Evolutionary conservation across 2,888 invertebrate species (phyloP).

Genomic region (Congeria kusceri): DNA sequence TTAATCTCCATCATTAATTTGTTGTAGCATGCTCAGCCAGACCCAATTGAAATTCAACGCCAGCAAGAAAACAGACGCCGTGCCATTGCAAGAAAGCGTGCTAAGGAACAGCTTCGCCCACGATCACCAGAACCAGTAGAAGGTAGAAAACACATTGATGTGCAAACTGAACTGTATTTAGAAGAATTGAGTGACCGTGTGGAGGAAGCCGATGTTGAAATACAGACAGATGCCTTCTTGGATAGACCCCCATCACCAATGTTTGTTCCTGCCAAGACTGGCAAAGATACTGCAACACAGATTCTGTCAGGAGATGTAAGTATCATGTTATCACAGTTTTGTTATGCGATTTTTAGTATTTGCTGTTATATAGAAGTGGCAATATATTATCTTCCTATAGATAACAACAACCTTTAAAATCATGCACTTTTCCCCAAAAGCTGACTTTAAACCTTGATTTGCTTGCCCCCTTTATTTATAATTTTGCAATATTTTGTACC

Average conservation of each 20-base stretch:
- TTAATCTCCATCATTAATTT: not conserved
- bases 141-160: conserved; percentile 93
- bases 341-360: no score
- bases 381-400: no score
- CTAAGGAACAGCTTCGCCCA: conserved; percentile 88
- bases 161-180: conserved; percentile 95
- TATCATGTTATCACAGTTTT: no score
- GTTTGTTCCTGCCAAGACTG: conserved; percentile 92
- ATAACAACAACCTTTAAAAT: no score
- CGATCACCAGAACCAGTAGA: conserved; percentile 92
- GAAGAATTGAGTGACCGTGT: conserved; percentile 90
- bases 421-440: no score
- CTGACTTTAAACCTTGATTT: no score
- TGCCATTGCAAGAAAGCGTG: conserved; percentile 91
- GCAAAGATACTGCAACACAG: conserved; percentile 93
- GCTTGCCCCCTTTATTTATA: no score
- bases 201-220: conserved; percentile 91
- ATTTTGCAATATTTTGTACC: no score
- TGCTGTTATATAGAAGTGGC: no score
- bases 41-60: conserved; percentile 85
- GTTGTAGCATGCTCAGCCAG: conserved; percentile 87
- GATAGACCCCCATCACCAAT: conserved; percentile 93
- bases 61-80: conserved; percentile 90
- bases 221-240: conserved; percentile 94
- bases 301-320: conserved; percentile 94